Evolutionary conservation across 2,888 invertebrate species (phyloP).

Genomic region (Dorcus hopei): DNA sequence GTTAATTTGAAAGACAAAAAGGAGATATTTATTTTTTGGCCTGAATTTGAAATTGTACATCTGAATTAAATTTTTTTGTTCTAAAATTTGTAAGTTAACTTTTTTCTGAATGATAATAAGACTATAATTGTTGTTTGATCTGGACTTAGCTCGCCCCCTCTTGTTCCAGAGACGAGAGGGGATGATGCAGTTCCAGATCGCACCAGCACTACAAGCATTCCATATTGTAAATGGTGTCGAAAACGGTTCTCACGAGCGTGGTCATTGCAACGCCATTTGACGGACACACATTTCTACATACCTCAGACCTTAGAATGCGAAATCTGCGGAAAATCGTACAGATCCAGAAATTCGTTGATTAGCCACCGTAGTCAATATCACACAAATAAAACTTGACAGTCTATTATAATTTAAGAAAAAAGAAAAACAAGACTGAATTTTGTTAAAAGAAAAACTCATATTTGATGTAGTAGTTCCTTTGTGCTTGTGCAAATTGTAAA

Average conservation of each 20-base stretch:
- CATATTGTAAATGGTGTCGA: background rate
- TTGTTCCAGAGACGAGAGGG: slow-evolving; percentile 32
- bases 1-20: too few species aligned
- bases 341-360: slow-evolving; percentile 34
- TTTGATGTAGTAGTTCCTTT: too few species aligned
- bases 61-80: too few species aligned
- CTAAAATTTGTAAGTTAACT: too few species aligned
- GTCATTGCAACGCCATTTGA: slow-evolving; percentile 52
- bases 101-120: too few species aligned
- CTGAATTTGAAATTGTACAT: too few species aligned
- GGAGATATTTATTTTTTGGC: too few species aligned
- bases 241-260: slow-evolving; percentile 50
- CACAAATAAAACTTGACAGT: slow-evolving; percentile 23
- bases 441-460: too few species aligned
- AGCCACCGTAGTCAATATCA: slow-evolving; percentile 54
- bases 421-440: too few species aligned
- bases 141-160: slow-evolving; percentile 21
- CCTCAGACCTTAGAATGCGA: slow-evolving; percentile 51
- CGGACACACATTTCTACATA: slow-evolving; percentile 46
- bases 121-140: background rate
- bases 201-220: slow-evolving; percentile 9
- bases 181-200: slow-evolving; percentile 19
- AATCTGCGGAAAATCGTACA: slow-evolving; percentile 46
- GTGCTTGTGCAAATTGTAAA: too few species aligned
- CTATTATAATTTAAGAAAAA: too few species aligned